Percentiles rank a stretch among this genome's conserved stretches.
Evolutionary conservation across 2,797 vertebrate species (phyloP).

Genomic region (Antennarius maculatus): DNA sequence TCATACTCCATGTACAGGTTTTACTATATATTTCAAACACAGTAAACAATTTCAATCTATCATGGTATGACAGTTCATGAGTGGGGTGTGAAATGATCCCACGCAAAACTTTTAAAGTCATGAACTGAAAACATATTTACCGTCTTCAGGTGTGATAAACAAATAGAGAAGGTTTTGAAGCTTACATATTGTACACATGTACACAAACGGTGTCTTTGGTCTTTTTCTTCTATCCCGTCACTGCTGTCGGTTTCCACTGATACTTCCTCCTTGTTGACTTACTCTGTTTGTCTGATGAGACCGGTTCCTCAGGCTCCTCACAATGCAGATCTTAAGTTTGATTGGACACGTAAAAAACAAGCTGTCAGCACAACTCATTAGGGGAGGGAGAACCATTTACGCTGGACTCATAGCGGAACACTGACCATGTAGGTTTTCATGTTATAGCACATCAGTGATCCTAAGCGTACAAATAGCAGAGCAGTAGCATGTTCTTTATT

Average conservation of each 20-base stretch:
- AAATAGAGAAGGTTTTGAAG: not conserved
- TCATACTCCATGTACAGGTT: too few relatives aligned
- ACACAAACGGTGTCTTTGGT: not conserved
- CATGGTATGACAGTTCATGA: too few relatives aligned
- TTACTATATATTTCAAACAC: too few relatives aligned
- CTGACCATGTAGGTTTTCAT: not conserved
- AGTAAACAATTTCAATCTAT: too few relatives aligned
- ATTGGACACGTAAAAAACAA: slow-evolving; percentile 4
- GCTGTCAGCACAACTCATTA: not conserved
- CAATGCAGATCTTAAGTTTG: slow-evolving; percentile 4
- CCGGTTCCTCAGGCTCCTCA: slow-evolving; percentile 33
- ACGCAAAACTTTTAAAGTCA: too few relatives aligned
- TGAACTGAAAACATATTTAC: too few relatives aligned
- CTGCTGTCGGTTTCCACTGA: too few relatives aligned
- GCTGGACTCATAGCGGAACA: not conserved
- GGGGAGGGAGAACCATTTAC: not conserved
- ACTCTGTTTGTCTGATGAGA: not conserved
- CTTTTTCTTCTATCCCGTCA: not conserved
- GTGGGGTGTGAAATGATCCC: too few relatives aligned
- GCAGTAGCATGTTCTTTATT: not conserved
- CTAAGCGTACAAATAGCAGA: not conserved
- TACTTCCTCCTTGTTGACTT: slow-evolving; percentile 7
- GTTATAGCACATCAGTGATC: not conserved
- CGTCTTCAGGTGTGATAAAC: too few relatives aligned
- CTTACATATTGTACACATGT: not conserved